Evolutionary conservation across 2,888 invertebrate species (phyloP).

Genomic region (Synanthedon vespiformis): DNA sequence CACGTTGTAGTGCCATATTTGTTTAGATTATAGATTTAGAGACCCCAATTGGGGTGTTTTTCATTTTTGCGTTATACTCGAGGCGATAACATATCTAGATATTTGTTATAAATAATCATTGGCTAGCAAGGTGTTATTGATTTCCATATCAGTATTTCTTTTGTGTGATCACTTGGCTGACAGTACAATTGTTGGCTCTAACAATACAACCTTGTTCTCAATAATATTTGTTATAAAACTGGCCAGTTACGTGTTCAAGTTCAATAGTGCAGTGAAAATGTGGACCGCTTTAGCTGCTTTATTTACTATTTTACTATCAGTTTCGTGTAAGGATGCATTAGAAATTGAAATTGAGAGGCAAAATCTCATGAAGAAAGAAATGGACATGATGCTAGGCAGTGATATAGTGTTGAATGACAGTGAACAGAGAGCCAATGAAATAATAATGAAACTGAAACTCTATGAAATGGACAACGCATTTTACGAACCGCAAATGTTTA

Average conservation of each 20-base stretch:
- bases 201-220: conserved; percentile 16
- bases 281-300: conserved; percentile 17
- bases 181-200: conserved; percentile 5
- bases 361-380: conserved; percentile 59
- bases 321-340: neutral
- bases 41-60: too few species aligned
- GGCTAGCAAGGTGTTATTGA: conserved; percentile 2
- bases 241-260: neutral
- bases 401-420: conserved; percentile 56
- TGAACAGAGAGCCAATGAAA: conserved; percentile 67
- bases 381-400: conserved; percentile 60
- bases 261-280: conserved; percentile 15
- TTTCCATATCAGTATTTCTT: conserved; percentile 1
- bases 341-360: conserved; percentile 34
- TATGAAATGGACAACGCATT: conserved; percentile 62
- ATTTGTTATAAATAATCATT: conserved; percentile 6
- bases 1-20: too few species aligned
- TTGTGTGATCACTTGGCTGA: conserved; percentile 12
- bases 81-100: too few species aligned
- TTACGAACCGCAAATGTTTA: conserved; percentile 58
- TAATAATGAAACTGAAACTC: conserved; percentile 70
- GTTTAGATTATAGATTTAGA: too few species aligned
- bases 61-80: too few species aligned
- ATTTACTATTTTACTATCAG: neutral
- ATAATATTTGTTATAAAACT: conserved; percentile 6